A percentile compares a stretch with the other conserved stretches of the same genome.
phyloP scores from a whole-genome alignment of 2,888 invertebrate species.

The Eupithecia tripunctaria region DNA sequence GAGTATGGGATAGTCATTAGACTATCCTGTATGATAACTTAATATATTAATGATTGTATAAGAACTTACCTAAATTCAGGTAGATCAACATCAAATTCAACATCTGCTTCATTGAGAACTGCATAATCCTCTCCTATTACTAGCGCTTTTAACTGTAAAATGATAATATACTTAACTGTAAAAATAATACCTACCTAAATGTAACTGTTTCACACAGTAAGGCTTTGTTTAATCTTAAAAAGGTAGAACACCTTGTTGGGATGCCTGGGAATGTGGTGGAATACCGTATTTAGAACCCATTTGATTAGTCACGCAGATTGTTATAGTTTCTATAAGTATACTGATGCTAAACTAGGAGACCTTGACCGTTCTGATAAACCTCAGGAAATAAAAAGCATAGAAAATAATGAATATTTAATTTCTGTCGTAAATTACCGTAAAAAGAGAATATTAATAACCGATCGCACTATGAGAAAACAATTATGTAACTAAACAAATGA shows the following conservation, averaged over 20 bases:
- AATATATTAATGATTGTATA: too few species aligned
- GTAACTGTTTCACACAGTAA: not conserved
- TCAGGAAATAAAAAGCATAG: not conserved
- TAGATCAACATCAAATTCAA: slow-evolving; percentile 95
- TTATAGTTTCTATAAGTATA: not conserved
- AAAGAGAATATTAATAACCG: not conserved
- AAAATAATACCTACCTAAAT: not conserved
- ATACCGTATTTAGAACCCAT: not conserved
- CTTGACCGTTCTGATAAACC: not conserved
- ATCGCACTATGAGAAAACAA: not conserved
- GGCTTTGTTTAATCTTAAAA: not conserved
- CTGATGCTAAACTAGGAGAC: not conserved
- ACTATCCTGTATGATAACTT: too few species aligned
- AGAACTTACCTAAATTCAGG: slow-evolving; percentile 93
- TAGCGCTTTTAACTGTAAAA: slow-evolving; percentile 93
- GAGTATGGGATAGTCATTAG: too few species aligned
- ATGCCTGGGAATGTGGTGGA: not conserved
- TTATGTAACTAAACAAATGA: slow-evolving; percentile 16
- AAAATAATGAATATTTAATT: not conserved
- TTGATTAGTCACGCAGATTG: not conserved
- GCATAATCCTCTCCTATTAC: slow-evolving; percentile 90
- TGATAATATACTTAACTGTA: slow-evolving; percentile 12
- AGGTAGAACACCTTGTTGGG: not conserved
- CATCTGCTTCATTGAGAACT: slow-evolving; percentile 90
- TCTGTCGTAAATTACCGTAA: not conserved